Conservation (phyloP, 1,140 invertebrate species). For the Agrypnia vestita region DNA sequence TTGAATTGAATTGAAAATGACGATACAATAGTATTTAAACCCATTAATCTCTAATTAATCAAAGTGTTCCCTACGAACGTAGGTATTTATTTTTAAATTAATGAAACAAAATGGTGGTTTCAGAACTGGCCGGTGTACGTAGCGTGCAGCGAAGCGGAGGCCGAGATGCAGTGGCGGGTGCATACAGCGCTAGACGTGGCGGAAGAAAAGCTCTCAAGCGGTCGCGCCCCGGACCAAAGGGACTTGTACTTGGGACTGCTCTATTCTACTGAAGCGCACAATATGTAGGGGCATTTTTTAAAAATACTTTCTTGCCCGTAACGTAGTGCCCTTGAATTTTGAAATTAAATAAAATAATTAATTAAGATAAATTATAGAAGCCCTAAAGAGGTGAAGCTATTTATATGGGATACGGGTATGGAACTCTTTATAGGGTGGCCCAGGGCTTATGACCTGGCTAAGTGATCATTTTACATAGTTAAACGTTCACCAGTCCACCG, state of each 20-base stretch:
- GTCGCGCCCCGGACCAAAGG: slow-evolving; percentile 77
- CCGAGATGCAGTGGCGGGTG: slow-evolving; percentile 89
- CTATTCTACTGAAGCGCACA: slow-evolving; percentile 96
- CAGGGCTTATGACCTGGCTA: too few species aligned
- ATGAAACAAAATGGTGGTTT: neutral
- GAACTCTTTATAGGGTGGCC: too few species aligned
- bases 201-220: slow-evolving; percentile 85
- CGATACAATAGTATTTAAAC: neutral
- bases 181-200: slow-evolving; percentile 95
- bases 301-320: too few species aligned
- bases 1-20: neutral
- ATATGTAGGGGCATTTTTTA: slow-evolving; percentile 81
- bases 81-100: neutral
- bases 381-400: too few species aligned
- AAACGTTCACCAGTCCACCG: too few species aligned
- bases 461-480: too few species aligned
- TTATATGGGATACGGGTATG: too few species aligned
- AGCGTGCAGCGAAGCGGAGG: slow-evolving; percentile 84
- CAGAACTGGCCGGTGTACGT: slow-evolving; percentile 95
- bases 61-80: neutral
- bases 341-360: too few species aligned
- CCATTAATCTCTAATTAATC: neutral
- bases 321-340: neutral
- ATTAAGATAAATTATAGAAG: too few species aligned
- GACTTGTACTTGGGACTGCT: slow-evolving; percentile 94